Percentiles rank a stretch among this genome's conserved stretches.
phyloP scores from a whole-genome alignment of 2,797 vertebrate species.

The Lepilemur septentrionalis region DNA sequence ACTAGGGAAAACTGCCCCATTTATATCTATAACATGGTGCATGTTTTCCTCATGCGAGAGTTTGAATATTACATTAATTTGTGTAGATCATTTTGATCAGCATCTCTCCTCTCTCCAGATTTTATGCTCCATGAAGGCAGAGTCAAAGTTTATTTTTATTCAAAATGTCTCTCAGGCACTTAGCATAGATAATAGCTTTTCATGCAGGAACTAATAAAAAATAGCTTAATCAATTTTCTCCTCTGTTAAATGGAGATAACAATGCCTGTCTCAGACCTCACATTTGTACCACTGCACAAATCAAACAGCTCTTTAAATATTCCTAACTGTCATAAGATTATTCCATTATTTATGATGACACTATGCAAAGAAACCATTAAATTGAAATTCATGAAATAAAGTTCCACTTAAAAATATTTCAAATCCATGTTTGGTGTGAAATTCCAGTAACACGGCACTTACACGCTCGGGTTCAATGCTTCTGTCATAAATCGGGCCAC shows the following conservation, averaged over 20 bases:
- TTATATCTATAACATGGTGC: not conserved
- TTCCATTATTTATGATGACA: not conserved
- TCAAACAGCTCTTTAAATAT: not conserved
- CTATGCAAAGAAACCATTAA: not conserved
- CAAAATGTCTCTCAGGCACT: not conserved
- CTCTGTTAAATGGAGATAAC: not conserved
- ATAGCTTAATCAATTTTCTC: not conserved
- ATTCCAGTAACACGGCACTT: conserved; percentile 79
- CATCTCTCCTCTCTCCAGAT: not conserved
- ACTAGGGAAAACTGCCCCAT: not conserved
- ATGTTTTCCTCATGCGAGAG: not conserved
- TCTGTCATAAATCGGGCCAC: conserved; percentile 90
- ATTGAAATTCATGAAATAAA: conserved; percentile 1
- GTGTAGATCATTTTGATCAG: not conserved
- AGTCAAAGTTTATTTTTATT: not conserved
- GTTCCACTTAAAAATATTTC: not conserved
- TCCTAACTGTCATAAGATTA: not conserved
- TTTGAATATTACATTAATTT: not conserved
- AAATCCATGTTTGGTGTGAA: not conserved
- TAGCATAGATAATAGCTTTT: not conserved
- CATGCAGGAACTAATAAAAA: not conserved
- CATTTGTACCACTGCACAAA: not conserved
- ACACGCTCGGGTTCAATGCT: conserved; percentile 91
- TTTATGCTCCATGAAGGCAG: not conserved
- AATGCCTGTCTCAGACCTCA: not conserved